Evolutionary conservation across 2,113 vertebrate genomes (phyloP), one percentile per base, ranked within the genome.

Genomic region (Sterna hirundo): DNA sequence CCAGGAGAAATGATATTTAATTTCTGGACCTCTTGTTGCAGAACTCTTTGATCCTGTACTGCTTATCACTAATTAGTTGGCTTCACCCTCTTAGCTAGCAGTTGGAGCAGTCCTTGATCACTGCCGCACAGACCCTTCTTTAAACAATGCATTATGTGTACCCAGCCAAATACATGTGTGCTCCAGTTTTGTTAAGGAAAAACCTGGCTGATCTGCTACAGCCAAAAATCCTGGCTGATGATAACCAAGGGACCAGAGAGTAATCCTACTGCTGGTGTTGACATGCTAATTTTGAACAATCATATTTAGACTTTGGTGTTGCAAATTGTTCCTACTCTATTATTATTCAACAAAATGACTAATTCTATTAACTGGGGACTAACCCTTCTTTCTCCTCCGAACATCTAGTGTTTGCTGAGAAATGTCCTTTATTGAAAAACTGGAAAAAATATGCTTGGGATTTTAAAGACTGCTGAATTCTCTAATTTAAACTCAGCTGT

Each of bases 151-250:
- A 23, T 70, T 86, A 61, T n/a, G 6, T n/a, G 54, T 65, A 38
- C 9, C 18, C 21, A 57, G n/a, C 4, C 27, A 88, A 87, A 75
- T 14, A 49, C 0, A 0, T 17, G 5, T 9, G 11, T 27, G 9
- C 10, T 42, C 5, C 14, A 65, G 26, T 46, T 84, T 81, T 77
- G 14, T 17, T 70, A 32, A 69, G 34, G 49, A 19, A 72, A 80
- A 83, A 21, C 3, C 8, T 65, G 52, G 8, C 5, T 80, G 44
- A 72, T 74, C 26, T 57, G 26, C 40, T 58, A 23, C 34, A 81
- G 36, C 68, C 34, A 30, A 77, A 55, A 69, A 21, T 27, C 18
- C 17, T 77, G 34, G 11, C 13, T 74, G 55, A 49, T 54, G 11
- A 32, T 34, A 80, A n/a, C 7, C 30, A 81, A 16, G 10, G 32